Percentiles rank a stretch among this genome's conserved stretches.
Evolutionary conservation across 2,888 invertebrate species (phyloP).

Genomic region (Drosophila recens): DNA sequence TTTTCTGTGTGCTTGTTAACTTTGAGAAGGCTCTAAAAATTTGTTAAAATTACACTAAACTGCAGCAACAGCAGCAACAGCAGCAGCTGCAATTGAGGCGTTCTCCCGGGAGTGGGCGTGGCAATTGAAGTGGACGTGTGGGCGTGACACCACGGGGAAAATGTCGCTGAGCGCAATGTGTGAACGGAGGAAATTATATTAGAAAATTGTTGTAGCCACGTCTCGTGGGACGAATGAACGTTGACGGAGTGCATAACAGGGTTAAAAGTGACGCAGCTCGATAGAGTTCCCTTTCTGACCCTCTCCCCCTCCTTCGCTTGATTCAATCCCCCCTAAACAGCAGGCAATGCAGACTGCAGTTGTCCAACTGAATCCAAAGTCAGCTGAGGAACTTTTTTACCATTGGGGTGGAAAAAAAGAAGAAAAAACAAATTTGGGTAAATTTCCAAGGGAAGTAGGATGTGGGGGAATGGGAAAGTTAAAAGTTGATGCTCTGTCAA

Average conservation of each 20-base stretch:
- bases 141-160: slow-evolving; percentile 19
- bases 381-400: no score
- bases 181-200: slow-evolving; percentile 51
- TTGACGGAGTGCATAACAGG: slow-evolving; percentile 42
- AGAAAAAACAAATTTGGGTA: no score
- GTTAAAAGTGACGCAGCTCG: slow-evolving; percentile 36
- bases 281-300: neutral
- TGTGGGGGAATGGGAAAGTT: neutral
- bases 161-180: slow-evolving; percentile 41
- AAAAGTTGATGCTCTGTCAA: slow-evolving; percentile 7
- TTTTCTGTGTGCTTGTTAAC: slow-evolving; percentile 30
- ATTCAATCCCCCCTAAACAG: neutral
- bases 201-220: slow-evolving; percentile 43
- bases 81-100: slow-evolving; percentile 1
- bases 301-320: no score
- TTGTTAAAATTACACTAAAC: slow-evolving; percentile 57
- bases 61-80: slow-evolving; percentile 22
- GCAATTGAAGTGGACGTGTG: slow-evolving; percentile 15
- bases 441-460: no score
- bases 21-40: slow-evolving; percentile 43
- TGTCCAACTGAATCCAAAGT: neutral
- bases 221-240: slow-evolving; percentile 35
- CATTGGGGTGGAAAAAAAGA: no score
- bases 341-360: neutral
- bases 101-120: slow-evolving; percentile 1